Base-by-base conservation (phyloP, 2,888 invertebrate genomes). In the Caenorhabditis panamensis region DNA sequence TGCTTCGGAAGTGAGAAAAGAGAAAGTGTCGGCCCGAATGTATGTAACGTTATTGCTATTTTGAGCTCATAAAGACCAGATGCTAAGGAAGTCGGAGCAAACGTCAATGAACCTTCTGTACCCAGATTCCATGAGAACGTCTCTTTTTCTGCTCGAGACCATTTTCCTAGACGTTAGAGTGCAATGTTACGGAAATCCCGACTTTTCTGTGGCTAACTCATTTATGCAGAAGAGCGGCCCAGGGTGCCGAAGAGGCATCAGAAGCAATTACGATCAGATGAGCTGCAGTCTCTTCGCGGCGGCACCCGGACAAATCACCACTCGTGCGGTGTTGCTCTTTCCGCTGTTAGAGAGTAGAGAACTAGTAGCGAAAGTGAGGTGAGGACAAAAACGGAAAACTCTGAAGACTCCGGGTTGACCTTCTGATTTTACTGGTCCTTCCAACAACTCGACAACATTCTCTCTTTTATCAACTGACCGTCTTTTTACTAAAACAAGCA, bases 231-330 rank as follows among this genome's bases (percentile, higher is more conserved):
- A 53, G 58, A 53, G 47, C 47, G 47, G 47, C 47, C 47, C 47
- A 47, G 47, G 47, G 47, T 31, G 41, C 41, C 47, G 54, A 62
- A 49, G 63, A 26, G 37, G 54, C 73, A 79, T 79, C 79, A 79
- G 56, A 79, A 68, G 79, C 79, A 79, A 79, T 79, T 79, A 79
- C 79, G 79, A 79, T 79, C 79, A 79, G 79, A 76, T 76, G 76
- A 67, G 75, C 63, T 28, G 61, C 36, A 36, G 49, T 47, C 63
- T 63, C 62, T 49, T 49, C 72, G 37, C 28, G 47, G 56, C 54
- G 73, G 47, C 47, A 47, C 47, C 47, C 47, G 47, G 47, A 47
- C 54, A 76, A 76, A 76, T 68, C 67, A 68, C 68, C 61, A 47
- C 47, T 47, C 47, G 47, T 3, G 47, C 67, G 75, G 68, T 76